phyloP scores from a whole-genome alignment of 2,797 vertebrate species.

The Champsocephalus gunnari region DNA sequence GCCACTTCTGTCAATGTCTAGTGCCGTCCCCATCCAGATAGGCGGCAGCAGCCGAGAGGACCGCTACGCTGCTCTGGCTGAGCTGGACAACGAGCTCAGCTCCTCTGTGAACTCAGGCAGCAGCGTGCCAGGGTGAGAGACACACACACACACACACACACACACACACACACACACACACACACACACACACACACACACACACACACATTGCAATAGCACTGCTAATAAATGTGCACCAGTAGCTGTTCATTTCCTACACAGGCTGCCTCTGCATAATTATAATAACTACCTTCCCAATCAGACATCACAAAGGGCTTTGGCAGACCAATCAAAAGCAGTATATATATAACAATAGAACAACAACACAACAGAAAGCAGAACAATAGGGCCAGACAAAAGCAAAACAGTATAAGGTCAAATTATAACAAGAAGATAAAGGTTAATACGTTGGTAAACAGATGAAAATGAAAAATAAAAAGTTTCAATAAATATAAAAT shows the following conservation, averaged over 20 bases:
- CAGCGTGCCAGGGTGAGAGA: conserved; percentile 79
- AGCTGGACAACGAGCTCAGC: conserved; percentile 93
- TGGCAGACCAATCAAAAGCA: no score
- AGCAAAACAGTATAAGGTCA: no score
- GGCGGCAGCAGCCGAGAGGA: conserved; percentile 83
- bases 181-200: background rate
- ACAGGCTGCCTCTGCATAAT: background rate
- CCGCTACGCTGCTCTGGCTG: conserved; percentile 95
- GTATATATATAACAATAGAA: no score
- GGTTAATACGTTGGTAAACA: no score
- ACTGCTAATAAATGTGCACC: background rate
- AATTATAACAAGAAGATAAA: no score
- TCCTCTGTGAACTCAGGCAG: conserved; percentile 86
- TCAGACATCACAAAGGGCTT: no score
- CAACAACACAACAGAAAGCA: no score
- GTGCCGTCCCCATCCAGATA: conserved; percentile 81
- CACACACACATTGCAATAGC: background rate
- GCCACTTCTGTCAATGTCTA: conserved; percentile 82
- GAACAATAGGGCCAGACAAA: no score
- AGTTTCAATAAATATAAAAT: no score
- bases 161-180: background rate
- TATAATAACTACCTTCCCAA: no score
- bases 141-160: background rate
- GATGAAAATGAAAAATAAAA: no score
- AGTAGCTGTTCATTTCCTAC: conserved; percentile 4